Conservation (phyloP, 2,113 vertebrate species). For the Anas platyrhynchos region DNA sequence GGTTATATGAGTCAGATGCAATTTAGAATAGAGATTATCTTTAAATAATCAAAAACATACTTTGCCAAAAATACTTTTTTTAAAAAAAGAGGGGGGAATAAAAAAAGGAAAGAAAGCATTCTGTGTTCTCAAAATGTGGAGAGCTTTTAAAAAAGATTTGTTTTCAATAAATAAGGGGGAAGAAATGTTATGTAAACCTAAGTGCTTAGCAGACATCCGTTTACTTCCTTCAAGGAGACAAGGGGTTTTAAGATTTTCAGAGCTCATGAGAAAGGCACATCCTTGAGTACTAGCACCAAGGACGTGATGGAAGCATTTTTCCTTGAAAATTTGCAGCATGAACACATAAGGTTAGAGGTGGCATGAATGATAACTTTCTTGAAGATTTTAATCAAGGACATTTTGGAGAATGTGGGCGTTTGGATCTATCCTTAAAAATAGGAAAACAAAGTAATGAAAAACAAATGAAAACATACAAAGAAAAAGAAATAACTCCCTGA, state of each 20-base stretch:
- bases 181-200: constrained; percentile 66
- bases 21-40: constrained; percentile 75
- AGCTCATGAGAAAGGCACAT: constrained; percentile 43
- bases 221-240: constrained; percentile 64
- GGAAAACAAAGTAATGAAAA: neutral
- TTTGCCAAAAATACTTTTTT: constrained; percentile 65
- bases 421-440: constrained; percentile 12
- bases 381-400: constrained; percentile 36
- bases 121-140: constrained; percentile 68
- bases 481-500: neutral
- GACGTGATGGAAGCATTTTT: constrained; percentile 28
- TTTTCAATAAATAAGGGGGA: constrained; percentile 49
- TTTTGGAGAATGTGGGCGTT: constrained; percentile 27
- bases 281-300: constrained; percentile 50
- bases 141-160: constrained; percentile 58
- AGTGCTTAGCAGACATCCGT: constrained; percentile 64
- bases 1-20: constrained; percentile 71
- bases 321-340: constrained; percentile 63
- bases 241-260: constrained; percentile 41
- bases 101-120: constrained; percentile 10
- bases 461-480: neutral
- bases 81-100: neutral
- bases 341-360: constrained; percentile 49
- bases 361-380: constrained; percentile 51
- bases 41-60: constrained; percentile 74